These are phyloP conservation scores for Aptenodytes patagonicus DNA, from an alignment of 2,113 vertebrate species.

Conservation along the genomic window DNA sequence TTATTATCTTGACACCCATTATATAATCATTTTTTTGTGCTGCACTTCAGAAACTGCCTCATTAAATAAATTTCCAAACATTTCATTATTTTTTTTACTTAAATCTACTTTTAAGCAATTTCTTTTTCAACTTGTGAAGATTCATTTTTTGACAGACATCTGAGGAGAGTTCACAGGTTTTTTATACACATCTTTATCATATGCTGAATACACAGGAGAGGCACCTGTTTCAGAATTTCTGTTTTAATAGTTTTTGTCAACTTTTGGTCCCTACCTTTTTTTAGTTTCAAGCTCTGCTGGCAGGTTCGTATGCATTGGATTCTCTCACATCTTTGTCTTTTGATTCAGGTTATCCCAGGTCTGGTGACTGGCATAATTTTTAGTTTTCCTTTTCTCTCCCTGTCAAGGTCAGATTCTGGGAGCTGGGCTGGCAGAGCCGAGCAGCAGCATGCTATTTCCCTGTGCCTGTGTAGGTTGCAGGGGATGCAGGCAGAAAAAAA, in stretches of 20 bases:
- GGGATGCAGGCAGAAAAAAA: neutral
- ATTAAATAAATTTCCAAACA: conserved; percentile 36
- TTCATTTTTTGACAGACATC: neutral
- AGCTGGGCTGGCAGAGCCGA: neutral
- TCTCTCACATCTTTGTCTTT: neutral
- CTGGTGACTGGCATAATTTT: neutral
- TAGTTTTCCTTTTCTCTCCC: neutral
- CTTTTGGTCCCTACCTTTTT: neutral
- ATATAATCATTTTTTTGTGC: conserved; percentile 9
- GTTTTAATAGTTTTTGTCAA: neutral
- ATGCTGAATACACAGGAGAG: neutral
- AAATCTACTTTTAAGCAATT: neutral
- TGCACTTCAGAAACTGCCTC: neutral
- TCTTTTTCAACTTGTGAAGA: neutral
- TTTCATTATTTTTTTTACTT: conserved; percentile 29
- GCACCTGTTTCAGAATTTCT: neutral
- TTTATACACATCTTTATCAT: neutral
- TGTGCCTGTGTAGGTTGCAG: neutral
- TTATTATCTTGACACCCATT: conserved; percentile 10
- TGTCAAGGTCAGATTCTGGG: neutral
- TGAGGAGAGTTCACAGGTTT: neutral
- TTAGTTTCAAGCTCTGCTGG: neutral
- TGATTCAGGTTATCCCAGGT: neutral
- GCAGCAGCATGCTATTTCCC: neutral
- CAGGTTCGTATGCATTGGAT: neutral